Conservation (phyloP, 2,888 invertebrate genomes). For the Drosophila fungiperda region DNA sequence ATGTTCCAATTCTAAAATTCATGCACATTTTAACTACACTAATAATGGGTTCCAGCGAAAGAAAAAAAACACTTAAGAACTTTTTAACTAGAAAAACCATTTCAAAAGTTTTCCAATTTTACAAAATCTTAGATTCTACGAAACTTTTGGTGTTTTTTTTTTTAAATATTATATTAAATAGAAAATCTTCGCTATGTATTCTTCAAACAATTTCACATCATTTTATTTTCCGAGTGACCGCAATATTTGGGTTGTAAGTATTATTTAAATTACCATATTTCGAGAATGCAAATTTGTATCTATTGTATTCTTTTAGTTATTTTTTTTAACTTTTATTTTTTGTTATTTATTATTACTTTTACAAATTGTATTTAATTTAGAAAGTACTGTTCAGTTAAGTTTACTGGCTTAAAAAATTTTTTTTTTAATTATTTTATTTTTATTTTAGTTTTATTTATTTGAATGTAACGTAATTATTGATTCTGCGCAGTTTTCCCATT, state of each 20-base stretch:
- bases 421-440: neutral
- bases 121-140: neutral
- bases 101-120: neutral
- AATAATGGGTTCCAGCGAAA: neutral
- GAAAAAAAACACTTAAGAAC: neutral
- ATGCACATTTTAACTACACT: neutral
- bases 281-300: neutral
- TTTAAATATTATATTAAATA: neutral
- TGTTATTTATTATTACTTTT: neutral
- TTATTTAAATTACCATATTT: neutral
- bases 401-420: no score
- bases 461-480: neutral
- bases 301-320: no score
- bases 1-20: neutral
- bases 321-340: neutral
- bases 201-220: neutral
- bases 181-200: neutral
- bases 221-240: neutral
- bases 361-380: neutral
- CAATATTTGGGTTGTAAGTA: neutral
- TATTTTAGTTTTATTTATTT: neutral
- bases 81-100: neutral
- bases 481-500: neutral
- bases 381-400: no score
- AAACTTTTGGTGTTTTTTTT: neutral